phyloP scores from a whole-genome alignment of 2,113 vertebrate species.

The Lampris incognitus region DNA sequence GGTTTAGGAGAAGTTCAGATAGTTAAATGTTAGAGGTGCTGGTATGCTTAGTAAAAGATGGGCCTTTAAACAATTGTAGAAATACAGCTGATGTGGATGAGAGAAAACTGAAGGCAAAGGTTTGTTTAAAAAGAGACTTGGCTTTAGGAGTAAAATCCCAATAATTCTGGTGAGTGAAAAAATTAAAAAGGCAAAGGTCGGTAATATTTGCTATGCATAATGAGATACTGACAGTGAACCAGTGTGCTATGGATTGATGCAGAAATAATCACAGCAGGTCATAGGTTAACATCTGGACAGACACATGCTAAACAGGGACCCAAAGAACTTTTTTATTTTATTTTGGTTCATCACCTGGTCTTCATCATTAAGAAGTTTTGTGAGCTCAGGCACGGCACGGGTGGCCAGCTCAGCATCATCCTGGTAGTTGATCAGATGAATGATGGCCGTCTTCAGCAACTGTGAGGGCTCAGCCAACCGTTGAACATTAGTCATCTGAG shows the following conservation, averaged over 20 bases:
- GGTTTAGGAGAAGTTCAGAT: too few relatives aligned
- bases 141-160: neutral
- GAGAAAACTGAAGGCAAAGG: neutral
- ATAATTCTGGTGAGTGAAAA: neutral
- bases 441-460: slow-evolving; percentile 92
- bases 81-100: too few relatives aligned
- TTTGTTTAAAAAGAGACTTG: neutral
- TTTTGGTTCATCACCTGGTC: slow-evolving; percentile 85
- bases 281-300: neutral
- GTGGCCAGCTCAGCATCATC: slow-evolving; percentile 95
- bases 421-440: slow-evolving; percentile 99
- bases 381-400: slow-evolving; percentile 94
- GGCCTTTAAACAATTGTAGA: too few relatives aligned
- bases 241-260: neutral
- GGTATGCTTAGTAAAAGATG: too few relatives aligned
- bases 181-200: neutral
- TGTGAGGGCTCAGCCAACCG: slow-evolving; percentile 94
- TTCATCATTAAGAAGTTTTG: slow-evolving; percentile 96
- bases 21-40: too few relatives aligned
- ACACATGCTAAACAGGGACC: neutral
- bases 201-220: neutral
- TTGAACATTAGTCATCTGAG: slow-evolving; percentile 96
- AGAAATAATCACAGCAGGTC: neutral
- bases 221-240: neutral
- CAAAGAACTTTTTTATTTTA: neutral